These are phyloP conservation scores for Porites evermanni DNA, from an alignment of 92 coral and sea anemone genomes.

Conservation along the genomic window DNA sequence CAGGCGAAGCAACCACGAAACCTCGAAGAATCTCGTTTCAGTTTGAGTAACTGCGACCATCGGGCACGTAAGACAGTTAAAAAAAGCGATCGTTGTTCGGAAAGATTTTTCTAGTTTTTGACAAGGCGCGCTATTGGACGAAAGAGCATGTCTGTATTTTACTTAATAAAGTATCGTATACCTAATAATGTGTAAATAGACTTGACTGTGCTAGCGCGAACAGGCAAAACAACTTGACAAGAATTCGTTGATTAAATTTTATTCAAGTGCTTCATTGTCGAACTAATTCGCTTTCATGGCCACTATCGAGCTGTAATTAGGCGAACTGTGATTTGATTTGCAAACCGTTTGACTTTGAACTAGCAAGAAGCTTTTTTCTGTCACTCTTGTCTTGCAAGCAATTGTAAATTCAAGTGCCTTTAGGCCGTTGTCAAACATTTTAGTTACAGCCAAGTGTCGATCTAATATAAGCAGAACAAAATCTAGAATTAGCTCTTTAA, in stretches of 20 bases:
- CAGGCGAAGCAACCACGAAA: constrained; percentile 28
- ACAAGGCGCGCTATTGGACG: constrained; percentile 13
- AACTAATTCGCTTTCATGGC: constrained; percentile 74
- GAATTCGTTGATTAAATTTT: constrained; percentile 82
- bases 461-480: not conserved
- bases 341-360: constrained; percentile 53
- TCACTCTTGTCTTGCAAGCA: constrained; percentile 57
- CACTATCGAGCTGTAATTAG: constrained; percentile 76
- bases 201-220: constrained; percentile 61
- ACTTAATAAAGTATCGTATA: constrained; percentile 61
- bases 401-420: constrained; percentile 39
- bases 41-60: not conserved
- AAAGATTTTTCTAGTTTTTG: not conserved
- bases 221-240: constrained; percentile 80
- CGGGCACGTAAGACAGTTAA: constrained; percentile 30
- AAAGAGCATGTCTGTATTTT: constrained; percentile 19
- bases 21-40: not conserved
- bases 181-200: constrained; percentile 76
- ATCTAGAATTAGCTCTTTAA: not conserved
- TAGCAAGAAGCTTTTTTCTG: constrained; percentile 52
- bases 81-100: constrained; percentile 10
- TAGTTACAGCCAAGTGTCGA: constrained; percentile 2
- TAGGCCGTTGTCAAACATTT: constrained; percentile 45
- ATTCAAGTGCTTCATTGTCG: constrained; percentile 82
- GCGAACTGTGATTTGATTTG: constrained; percentile 73